Percentiles rank a stretch among this genome's conserved stretches.
These are phyloP conservation scores for Chelonus insularis DNA, from an alignment of 1,140 invertebrate species.

Conservation along the genomic window DNA sequence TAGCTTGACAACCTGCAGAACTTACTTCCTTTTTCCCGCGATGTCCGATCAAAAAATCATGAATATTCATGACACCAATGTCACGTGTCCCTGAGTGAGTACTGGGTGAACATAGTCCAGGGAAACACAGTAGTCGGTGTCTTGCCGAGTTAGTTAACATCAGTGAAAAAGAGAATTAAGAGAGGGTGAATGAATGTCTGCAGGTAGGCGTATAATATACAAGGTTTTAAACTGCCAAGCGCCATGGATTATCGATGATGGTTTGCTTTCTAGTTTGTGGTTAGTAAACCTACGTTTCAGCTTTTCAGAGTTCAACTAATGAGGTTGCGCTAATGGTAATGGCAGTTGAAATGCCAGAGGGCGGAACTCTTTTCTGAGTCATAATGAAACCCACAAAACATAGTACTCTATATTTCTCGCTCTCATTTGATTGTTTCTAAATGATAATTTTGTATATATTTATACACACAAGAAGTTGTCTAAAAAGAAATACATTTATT, in stretches of 20 bases:
- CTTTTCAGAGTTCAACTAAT: conserved; percentile 29
- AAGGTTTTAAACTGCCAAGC: conserved; percentile 1
- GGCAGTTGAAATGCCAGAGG: conserved; percentile 17
- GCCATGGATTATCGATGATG: conserved; percentile 22
- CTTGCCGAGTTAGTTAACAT: not conserved
- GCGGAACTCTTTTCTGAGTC: conserved; percentile 8
- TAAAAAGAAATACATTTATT: too few species aligned
- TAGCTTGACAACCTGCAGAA: conserved; percentile 26
- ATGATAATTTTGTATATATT: too few species aligned
- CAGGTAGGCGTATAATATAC: conserved; percentile 28
- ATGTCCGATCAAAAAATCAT: conserved; percentile 36
- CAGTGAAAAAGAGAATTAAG: conserved; percentile 9
- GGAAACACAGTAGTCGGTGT: conserved; percentile 3
- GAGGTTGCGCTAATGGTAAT: conserved; percentile 24
- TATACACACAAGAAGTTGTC: too few species aligned
- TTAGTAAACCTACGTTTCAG: conserved; percentile 33
- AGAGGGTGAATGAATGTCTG: conserved; percentile 34
- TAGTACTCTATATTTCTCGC: not conserved
- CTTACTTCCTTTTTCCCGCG: conserved; percentile 32
- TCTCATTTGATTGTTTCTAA: conserved; percentile 10
- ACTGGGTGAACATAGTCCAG: not conserved
- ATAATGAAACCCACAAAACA: conserved; percentile 12
- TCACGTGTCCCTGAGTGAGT: conserved; percentile 21
- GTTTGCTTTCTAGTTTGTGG: conserved; percentile 36
- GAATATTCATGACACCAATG: conserved; percentile 32